These are phyloP conservation scores for Marmota monax DNA, from an alignment of 2,113 vertebrate species.

Conservation along the genomic window DNA sequence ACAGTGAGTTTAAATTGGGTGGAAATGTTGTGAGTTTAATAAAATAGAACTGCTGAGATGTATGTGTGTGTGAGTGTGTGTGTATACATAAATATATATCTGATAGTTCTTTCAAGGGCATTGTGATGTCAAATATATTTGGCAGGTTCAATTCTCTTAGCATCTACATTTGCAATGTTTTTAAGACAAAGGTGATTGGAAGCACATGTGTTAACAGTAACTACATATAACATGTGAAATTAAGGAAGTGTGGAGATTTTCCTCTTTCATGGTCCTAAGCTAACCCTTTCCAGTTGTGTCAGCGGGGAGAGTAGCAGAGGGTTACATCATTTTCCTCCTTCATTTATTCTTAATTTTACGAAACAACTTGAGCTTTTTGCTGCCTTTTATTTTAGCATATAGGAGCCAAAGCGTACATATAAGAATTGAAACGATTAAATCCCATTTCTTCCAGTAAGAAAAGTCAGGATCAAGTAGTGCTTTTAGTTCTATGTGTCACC, in stretches of 20 bases:
- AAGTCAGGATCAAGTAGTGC: neutral
- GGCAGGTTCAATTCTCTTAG: constrained; percentile 73
- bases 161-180: constrained; percentile 68
- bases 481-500: neutral
- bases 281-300: constrained; percentile 44
- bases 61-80: neutral
- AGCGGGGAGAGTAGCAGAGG: neutral
- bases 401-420: neutral
- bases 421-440: neutral
- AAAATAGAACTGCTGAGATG: constrained; percentile 73
- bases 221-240: constrained; percentile 42
- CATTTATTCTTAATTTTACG: constrained; percentile 14
- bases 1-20: constrained; percentile 73
- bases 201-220: constrained; percentile 76
- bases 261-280: constrained; percentile 38
- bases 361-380: constrained; percentile 47
- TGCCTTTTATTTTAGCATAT: neutral
- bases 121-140: constrained; percentile 74
- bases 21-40: constrained; percentile 79
- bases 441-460: neutral
- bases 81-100: neutral
- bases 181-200: constrained; percentile 68
- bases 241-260: constrained; percentile 47
- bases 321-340: neutral
- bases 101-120: constrained; percentile 70